Evolutionary conservation across 2,888 invertebrate species (phyloP).

Genomic region (Xiphydria camelus): DNA sequence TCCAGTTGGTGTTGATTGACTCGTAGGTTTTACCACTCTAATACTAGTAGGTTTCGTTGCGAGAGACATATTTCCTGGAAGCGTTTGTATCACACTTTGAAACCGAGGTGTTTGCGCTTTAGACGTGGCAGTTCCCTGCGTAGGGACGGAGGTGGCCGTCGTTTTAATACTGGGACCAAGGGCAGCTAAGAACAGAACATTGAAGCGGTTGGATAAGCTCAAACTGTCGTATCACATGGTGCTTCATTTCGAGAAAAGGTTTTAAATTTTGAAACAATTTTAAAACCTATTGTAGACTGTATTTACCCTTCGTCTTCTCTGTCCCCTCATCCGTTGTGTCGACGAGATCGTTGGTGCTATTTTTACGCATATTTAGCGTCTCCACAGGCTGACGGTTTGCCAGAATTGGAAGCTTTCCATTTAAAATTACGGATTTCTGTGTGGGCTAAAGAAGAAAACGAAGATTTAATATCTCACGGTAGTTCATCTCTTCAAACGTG

Average conservation of each 20-base stretch:
- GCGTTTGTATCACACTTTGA: constrained; percentile 46
- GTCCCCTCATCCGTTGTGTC: constrained; percentile 82
- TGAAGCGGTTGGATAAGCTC: too few species aligned
- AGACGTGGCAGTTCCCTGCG: constrained; percentile 12
- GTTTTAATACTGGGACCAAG: constrained; percentile 13
- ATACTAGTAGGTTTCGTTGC: constrained; percentile 38
- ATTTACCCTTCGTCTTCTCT: constrained; percentile 57
- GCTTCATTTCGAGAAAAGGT: not conserved
- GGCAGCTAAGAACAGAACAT: constrained; percentile 6
- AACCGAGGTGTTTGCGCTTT: constrained; percentile 37
- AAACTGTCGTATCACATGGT: too few species aligned
- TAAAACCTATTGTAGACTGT: not conserved
- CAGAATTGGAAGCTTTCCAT: constrained; percentile 37
- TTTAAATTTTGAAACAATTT: too few species aligned
- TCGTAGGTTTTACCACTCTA: constrained; percentile 47
- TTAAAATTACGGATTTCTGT: constrained; percentile 41
- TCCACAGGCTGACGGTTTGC: constrained; percentile 18
- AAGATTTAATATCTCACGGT: too few species aligned
- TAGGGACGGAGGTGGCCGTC: constrained; percentile 10
- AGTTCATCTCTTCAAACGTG: too few species aligned
- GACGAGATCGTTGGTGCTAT: constrained; percentile 59
- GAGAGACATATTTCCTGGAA: constrained; percentile 42
- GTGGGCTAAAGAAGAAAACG: too few species aligned
- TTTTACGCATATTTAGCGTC: constrained; percentile 20
- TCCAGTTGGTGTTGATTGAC: constrained; percentile 46